Conservation (phyloP, 1,140 invertebrate species). For the Pygmarrhopalites habei region DNA sequence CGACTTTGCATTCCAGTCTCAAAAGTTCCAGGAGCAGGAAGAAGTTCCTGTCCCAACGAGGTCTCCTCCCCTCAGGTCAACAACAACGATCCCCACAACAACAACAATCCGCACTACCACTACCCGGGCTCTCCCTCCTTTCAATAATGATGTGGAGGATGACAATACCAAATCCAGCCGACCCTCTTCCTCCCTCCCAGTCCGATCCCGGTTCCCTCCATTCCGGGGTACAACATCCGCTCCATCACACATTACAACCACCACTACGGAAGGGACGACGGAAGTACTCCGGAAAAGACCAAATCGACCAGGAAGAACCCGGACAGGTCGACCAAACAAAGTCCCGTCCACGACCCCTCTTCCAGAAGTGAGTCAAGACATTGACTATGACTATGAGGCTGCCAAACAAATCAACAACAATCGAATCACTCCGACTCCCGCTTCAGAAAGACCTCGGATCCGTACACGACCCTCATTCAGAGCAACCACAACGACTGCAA, state of each 20-base stretch:
- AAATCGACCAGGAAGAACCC: neutral
- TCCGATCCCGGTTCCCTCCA: constrained; percentile 3
- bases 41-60: neutral
- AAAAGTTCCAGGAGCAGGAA: neutral
- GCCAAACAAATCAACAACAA: no score
- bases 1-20: neutral
- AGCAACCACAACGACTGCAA: neutral
- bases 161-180: no score
- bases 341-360: neutral
- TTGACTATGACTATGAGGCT: constrained; percentile 8
- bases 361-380: constrained; percentile 3
- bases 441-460: neutral
- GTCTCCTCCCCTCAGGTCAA: neutral
- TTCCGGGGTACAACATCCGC: constrained; percentile 17
- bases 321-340: no score
- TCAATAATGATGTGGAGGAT: no score
- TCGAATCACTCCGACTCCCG: neutral
- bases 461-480: neutral
- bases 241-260: constrained; percentile 1
- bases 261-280: neutral
- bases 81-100: neutral
- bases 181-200: no score
- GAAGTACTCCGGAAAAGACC: neutral
- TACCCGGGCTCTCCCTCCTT: neutral
- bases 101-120: neutral